phyloP scores from a whole-genome alignment of 2,113 vertebrate species.

The Toxotes chatareus region DNA sequence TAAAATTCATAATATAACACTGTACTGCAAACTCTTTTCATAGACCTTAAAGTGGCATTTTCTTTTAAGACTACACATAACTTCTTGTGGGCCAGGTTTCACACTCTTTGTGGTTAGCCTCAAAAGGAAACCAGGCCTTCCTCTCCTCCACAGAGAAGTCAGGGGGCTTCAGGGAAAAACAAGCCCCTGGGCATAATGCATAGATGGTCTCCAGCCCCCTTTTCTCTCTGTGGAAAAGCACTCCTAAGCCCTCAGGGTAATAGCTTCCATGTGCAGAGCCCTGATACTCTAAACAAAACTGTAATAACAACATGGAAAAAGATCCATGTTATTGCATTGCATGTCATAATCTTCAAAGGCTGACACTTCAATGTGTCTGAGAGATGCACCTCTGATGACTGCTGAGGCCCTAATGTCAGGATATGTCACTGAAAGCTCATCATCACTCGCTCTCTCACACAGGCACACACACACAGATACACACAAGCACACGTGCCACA shows the following conservation, averaged over 20 bases:
- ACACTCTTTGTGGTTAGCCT: constrained; percentile 38
- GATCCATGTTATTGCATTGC: constrained; percentile 70
- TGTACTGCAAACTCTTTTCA: not conserved
- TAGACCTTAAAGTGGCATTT: constrained; percentile 5
- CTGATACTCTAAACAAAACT: constrained; percentile 70
- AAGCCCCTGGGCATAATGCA: constrained; percentile 60
- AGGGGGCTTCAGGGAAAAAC: constrained; percentile 65
- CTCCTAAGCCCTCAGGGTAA: constrained; percentile 72
- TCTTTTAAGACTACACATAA: constrained; percentile 21
- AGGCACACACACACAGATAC: not conserved
- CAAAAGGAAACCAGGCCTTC: constrained; percentile 55
- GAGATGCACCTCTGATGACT: constrained; percentile 58
- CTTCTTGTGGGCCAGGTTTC: constrained; percentile 46
- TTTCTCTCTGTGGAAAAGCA: constrained; percentile 68
- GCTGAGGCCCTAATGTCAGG: constrained; percentile 42
- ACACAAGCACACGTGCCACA: not conserved
- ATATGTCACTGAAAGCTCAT: constrained; percentile 46
- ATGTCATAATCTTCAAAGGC: constrained; percentile 78
- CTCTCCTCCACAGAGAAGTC: constrained; percentile 34
- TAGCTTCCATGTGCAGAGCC: constrained; percentile 79
- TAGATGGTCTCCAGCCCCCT: constrained; percentile 61
- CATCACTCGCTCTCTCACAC: constrained; percentile 5
- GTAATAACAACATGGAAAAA: constrained; percentile 73
- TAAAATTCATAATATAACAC: constrained; percentile 3
- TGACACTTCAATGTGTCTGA: constrained; percentile 52